Evolutionary conservation across 2,888 invertebrate species (phyloP).

Genomic region (Amphimallon solstitiale): DNA sequence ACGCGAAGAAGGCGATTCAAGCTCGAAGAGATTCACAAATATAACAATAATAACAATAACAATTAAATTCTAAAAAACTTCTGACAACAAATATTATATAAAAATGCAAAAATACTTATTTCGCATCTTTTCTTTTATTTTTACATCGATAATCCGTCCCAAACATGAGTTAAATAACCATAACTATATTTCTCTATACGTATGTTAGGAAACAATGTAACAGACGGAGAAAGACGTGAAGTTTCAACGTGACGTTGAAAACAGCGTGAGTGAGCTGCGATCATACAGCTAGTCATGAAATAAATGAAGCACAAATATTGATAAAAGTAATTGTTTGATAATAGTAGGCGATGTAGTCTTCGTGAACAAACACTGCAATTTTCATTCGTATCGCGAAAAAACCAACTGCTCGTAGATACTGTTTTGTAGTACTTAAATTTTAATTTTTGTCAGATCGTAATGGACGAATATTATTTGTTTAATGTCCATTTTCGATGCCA

Average conservation of each 20-base stretch:
- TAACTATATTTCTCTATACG: too few species aligned
- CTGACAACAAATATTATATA: too few species aligned
- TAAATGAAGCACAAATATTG: constrained; percentile 59
- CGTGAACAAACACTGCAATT: constrained; percentile 62
- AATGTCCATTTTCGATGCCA: constrained; percentile 31
- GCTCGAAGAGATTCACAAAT: too few species aligned
- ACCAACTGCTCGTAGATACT: constrained; percentile 29
- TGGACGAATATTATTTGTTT: constrained; percentile 29
- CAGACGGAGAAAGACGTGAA: background rate
- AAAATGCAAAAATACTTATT: too few species aligned
- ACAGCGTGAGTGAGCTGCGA: constrained; percentile 22
- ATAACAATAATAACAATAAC: too few species aligned
- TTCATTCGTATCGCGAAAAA: constrained; percentile 44
- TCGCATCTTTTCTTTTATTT: too few species aligned
- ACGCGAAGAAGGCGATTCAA: too few species aligned
- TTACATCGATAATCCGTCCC: too few species aligned
- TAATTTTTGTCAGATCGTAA: constrained; percentile 31
- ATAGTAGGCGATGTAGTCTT: constrained; percentile 58
- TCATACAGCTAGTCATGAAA: constrained; percentile 48
- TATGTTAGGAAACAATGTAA: background rate
- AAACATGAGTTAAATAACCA: too few species aligned
- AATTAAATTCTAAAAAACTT: too few species aligned
- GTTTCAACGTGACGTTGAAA: constrained; percentile 16
- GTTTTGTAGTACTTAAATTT: constrained; percentile 27
- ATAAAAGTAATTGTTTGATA: constrained; percentile 64